phyloP scores from a whole-genome alignment of 2,888 invertebrate genomes.

The Pollenia griseotomentosa region DNA sequence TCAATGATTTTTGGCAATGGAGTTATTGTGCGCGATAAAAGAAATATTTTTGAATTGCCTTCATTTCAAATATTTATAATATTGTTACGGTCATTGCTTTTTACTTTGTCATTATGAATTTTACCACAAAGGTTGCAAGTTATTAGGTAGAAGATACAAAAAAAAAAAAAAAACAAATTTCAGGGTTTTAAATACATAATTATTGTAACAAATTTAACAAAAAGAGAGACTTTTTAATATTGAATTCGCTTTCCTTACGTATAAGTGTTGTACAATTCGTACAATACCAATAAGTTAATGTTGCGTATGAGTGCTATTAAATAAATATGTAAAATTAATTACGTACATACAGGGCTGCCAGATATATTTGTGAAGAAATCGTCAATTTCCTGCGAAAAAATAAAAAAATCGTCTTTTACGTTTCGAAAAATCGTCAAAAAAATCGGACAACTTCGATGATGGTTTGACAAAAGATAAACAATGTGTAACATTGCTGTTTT shows the following conservation, averaged over 20 bases:
- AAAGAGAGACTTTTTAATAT: no score
- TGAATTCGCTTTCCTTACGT: background rate
- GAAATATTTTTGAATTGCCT: background rate
- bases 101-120: background rate
- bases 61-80: background rate
- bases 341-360: no score
- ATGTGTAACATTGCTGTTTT: no score
- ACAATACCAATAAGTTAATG: background rate
- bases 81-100: constrained; percentile 30
- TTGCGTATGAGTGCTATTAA: constrained; percentile 43
- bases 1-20: background rate
- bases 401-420: no score
- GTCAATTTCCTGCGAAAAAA: no score
- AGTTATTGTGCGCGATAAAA: background rate
- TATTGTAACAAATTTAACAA: no score
- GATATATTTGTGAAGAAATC: no score
- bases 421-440: no score
- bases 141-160: background rate
- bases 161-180: background rate
- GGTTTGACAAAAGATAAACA: no score
- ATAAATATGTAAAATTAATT: background rate
- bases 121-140: constrained; percentile 34
- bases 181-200: constrained; percentile 13
- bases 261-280: constrained; percentile 6
- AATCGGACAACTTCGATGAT: no score